Evolutionary conservation across 2,888 invertebrate species (phyloP).

Genomic region (Caenorhabditis parvicauda): DNA sequence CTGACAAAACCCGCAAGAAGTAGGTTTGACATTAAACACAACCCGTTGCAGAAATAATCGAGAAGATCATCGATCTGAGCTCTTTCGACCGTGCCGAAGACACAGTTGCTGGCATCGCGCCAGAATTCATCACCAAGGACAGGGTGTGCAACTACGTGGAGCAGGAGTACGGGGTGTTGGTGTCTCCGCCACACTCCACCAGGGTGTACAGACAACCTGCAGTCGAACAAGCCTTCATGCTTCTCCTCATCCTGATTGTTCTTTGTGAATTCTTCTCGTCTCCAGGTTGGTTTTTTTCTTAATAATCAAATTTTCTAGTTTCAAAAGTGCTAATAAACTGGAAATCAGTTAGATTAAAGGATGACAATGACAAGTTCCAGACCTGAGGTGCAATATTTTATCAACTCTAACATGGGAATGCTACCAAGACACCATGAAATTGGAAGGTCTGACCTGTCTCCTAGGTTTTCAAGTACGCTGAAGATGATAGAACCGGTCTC

Average conservation of each 20-base stretch:
- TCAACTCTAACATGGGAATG: no score
- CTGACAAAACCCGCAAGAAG: no score
- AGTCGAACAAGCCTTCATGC: conserved; percentile 85
- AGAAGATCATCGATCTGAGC: conserved; percentile 57
- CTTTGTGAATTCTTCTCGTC: conserved; percentile 90
- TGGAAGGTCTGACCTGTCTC: no score
- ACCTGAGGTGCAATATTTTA: no score
- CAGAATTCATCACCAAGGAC: conserved; percentile 58
- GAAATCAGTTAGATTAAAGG: no score
- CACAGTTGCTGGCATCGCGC: conserved; percentile 56
- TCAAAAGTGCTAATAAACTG: no score
- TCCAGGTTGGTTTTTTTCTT: no score
- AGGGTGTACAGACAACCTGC: conserved; percentile 84
- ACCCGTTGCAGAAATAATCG: conserved; percentile 51
- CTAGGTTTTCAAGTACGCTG: no score
- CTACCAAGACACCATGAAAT: no score
- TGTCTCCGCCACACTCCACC: conserved; percentile 82
- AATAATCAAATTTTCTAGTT: no score
- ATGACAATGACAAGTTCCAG: no score
- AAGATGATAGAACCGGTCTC: no score
- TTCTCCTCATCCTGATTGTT: conserved; percentile 84
- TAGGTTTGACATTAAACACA: not conserved
- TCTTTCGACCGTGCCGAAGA: conserved; percentile 56
- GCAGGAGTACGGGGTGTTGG: conserved; percentile 52
- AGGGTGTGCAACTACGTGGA: conserved; percentile 59